Base-by-base conservation (phyloP, 1,140 invertebrate species). In the Cherax quadricarinatus region DNA sequence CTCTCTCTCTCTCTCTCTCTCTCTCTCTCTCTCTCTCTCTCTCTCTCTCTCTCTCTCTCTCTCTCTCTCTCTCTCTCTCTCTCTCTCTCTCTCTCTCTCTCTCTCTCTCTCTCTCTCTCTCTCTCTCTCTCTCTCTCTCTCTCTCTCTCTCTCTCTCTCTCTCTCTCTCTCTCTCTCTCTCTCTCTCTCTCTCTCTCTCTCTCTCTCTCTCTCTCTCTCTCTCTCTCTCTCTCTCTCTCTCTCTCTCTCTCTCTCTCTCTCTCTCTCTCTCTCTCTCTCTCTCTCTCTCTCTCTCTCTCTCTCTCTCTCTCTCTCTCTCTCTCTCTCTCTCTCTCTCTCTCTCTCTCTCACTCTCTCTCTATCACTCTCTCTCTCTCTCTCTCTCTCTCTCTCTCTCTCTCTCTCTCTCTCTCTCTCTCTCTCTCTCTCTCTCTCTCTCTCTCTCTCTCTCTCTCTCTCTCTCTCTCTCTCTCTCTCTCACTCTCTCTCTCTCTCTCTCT, bases 1-100 rank as follows among this genome's bases (percentile, higher is more conserved):
- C 84, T 86, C 84, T 86, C 84, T 86, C 84, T 86, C 84, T 86
- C 83, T 86, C 83, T 86, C 83, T 86, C 83, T 86, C 83, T 86
- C 57, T 85, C 83, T 85, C 49, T 60, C 83, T 85, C 53, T 53
- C 51, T 49, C 41, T n/a, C 9, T 48, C 16, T 24, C 41, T n/a
- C 10, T 4, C 48, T 5, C 48, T 4, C 9, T 10, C 78, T 30
- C 12, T 10, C 30, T 16, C 14, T 30, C 14, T 81, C n/a, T 81
- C n/a, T 81, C n/a, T 81, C 14, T 30, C n/a, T 48, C 14, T 81
- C 16, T 81, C 16, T 81, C 21, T 81, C 21, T 81, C 21, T 81
- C 21, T 81, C 21, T 81, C 21, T 81, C 21, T 49, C 30, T 49
- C 30, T 82, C 30, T 82, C 30, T 82, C 30, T 82, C 30, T 82